A percentile compares a stretch with the other conserved stretches of the same genome.
Conservation (phyloP, 2,797 vertebrate species). For the Apogon hyalosoma region DNA sequence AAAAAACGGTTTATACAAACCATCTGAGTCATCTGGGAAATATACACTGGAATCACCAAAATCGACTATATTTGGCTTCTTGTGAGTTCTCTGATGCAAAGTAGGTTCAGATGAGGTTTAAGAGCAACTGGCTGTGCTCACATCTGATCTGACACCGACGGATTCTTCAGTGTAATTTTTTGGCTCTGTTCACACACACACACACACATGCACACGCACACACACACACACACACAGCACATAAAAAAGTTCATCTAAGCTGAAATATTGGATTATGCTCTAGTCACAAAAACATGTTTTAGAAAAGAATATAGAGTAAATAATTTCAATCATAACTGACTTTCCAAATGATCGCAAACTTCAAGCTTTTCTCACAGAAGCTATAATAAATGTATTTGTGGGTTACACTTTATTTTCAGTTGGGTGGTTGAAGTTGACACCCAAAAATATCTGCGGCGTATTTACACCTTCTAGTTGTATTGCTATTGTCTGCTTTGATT, state of each 20-base stretch:
- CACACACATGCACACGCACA: not conserved
- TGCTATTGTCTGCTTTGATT: not conserved
- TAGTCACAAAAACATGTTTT: too few species aligned
- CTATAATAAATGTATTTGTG: too few species aligned
- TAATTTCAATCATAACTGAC: too few species aligned
- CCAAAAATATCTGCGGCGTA: too few species aligned
- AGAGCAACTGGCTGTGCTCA: not conserved
- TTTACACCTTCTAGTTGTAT: too few species aligned
- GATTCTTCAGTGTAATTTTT: not conserved
- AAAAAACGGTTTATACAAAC: not conserved
- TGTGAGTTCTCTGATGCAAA: not conserved
- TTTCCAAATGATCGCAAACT: too few species aligned
- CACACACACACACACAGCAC: not conserved
- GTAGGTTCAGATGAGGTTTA: slow-evolving; percentile 8
- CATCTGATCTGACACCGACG: not conserved
- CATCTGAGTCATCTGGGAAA: slow-evolving; percentile 10
- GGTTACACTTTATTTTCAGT: too few species aligned
- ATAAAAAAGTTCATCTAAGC: not conserved
- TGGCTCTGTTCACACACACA: not conserved
- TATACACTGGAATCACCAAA: not conserved
- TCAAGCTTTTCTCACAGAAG: too few species aligned
- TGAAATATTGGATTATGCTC: too few species aligned
- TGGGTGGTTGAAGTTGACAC: too few species aligned
- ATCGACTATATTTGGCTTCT: slow-evolving; percentile 13
- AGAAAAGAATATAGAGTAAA: too few species aligned